Evolutionary conservation across 2,888 invertebrate genomes (phyloP).

Genomic region (Ametastegia equiseti): DNA sequence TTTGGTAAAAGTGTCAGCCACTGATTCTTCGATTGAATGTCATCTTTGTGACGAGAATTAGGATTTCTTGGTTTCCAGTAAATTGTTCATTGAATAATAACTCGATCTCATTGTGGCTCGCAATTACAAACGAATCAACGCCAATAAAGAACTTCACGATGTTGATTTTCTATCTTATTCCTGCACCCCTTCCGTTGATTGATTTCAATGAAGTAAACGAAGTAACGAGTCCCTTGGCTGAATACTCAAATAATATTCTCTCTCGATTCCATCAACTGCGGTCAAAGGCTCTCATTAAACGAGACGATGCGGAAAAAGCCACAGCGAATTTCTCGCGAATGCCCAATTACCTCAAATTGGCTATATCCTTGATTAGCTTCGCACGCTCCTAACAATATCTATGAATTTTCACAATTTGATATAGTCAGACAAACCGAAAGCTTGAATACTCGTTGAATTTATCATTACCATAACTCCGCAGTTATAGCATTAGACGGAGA

Average conservation of each 20-base stretch:
- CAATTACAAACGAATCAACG: neutral
- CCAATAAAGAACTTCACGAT: neutral
- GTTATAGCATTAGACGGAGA: neutral
- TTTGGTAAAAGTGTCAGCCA: neutral
- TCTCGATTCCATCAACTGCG: neutral
- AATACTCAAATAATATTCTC: neutral
- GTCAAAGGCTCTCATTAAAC: neutral
- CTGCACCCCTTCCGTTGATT: neutral
- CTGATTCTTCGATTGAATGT: neutral
- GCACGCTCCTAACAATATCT: neutral
- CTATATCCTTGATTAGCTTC: neutral
- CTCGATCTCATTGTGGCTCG: neutral
- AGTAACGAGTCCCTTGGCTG: neutral
- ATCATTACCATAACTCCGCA: neutral
- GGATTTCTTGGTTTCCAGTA: neutral
- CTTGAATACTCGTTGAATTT: neutral
- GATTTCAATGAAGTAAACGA: neutral
- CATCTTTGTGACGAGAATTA: neutral
- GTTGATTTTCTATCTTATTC: neutral
- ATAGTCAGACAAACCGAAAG: no score
- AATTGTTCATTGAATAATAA: neutral
- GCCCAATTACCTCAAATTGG: neutral
- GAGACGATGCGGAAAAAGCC: neutral
- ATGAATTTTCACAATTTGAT: neutral
- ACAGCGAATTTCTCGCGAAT: slow-evolving; percentile 2